Base-by-base conservation (phyloP, 2,888 invertebrate genomes). In the Oscheius sp. region DNA sequence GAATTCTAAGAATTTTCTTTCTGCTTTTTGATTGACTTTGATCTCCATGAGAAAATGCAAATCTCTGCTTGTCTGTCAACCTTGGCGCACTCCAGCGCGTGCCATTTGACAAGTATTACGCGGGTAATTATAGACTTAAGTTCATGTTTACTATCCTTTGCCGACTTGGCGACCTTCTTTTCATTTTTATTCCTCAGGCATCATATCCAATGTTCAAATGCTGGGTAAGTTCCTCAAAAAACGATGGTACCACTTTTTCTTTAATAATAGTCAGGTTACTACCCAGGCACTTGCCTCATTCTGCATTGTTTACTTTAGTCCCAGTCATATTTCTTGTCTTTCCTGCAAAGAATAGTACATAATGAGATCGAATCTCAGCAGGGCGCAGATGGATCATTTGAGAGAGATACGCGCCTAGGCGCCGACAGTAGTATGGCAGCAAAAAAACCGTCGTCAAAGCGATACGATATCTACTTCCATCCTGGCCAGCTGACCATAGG, bases 81-180 rank as follows among this genome's bases (percentile, higher is more conserved):
- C 29, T 29, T 29, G 58, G 21, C 41, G 43, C 23, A 41, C 43
- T 63, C n/a, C 18, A 21, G 18, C n/a, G 35, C 35, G 18, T 43
- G 52, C 66, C 66, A 66, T 66, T 66, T 66, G 66, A 66, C 66
- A 66, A 66, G 52, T 66, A 66, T 66, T 66, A 66, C 66, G 66
- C 66, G 25, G 66, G 66, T 66, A 66, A 66, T 66, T 66, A 66
- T 66, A 35, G 66, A 66, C 66, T 66, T 66, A 66, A 66, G 66
- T 66, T 66, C 66, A 53, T 66, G 66, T 66, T 66, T 66, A 52
- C 66, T 49, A 66, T 66, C 66, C 29, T 52, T 49, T 66, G 49
- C 29, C 66, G 41, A 2, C 43, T 61, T 21, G n/a, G 23, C 66
- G 66, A 66, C 66, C 66, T 66, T 45, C 18, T 63, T 63, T 35